Base-by-base conservation (phyloP, 2,113 vertebrate species). In the Struthio camelus region DNA sequence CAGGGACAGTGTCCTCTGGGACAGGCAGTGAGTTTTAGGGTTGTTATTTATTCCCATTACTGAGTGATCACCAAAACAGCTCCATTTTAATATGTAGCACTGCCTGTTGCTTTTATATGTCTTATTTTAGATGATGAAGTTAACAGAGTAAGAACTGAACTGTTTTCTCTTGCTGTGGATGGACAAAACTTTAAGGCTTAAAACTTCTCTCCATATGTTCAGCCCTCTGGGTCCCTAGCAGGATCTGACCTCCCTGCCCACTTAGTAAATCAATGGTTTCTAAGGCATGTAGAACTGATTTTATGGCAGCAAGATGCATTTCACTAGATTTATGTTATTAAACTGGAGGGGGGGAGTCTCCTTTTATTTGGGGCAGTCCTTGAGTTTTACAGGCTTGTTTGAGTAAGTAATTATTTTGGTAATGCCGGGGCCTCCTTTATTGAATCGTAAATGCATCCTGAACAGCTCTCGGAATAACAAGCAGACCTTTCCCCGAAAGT, bases 371-470 rank as follows among this genome's bases (percentile, higher is more conserved):
- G 96, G 96, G 96, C 89, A 93, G 87, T 94, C 62, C 89, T 97
- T 97, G 90, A 95, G 96, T 98, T 98, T 98, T 98, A 98, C 89
- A 95, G 95, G 97, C 96, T 97, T 97, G 96, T 97, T 98, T 98
- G 95, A 98, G 97, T 97, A 97, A 98, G 97, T 98, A 98, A 98
- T 98, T 98, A 98, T 98, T 95, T 97, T 95, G 96, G 97, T 95
- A 97, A 97, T 97, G 94, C 95, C 92, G 77, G 94, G 96, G 92
- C 97, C 97, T 97, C 96, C 96, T 97, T 98, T 98, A 98, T 96
- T 91, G 97, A 97, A 97, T 92, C 93, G 65, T 98, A 98, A 98
- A 98, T 96, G 97, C 96, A 96, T 97, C 97, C 96, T 96, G 96
- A 86, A 94, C 94, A 95, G 82, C 95, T 90, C 89, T 97, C 14